Conservation (phyloP, 2,113 vertebrate genomes). For the Azemiops feae region DNA sequence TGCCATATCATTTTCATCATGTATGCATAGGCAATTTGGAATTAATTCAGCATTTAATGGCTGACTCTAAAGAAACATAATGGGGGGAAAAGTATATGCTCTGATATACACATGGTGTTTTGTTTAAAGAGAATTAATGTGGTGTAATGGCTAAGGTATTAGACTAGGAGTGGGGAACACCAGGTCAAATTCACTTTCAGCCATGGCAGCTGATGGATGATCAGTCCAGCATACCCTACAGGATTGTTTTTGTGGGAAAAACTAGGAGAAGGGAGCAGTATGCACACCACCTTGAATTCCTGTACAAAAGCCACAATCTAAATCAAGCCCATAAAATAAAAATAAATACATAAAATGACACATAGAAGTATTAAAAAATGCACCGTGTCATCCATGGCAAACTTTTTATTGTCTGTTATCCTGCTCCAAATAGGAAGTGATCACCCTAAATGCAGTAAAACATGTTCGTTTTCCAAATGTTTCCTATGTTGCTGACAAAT, state of each 20-base stretch:
- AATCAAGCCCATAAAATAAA: neutral
- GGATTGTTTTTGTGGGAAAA: neutral
- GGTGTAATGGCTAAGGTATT: neutral
- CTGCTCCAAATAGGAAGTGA: constrained; percentile 48
- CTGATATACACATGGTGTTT: neutral
- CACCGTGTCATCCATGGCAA: constrained; percentile 32
- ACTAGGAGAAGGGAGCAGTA: neutral
- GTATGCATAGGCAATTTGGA: constrained; percentile 22
- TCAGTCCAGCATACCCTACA: neutral
- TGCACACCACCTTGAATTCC: neutral
- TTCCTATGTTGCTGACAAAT: constrained; percentile 62
- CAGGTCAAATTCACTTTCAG: neutral
- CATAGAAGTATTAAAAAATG: constrained; percentile 25
- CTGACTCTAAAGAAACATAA: constrained; percentile 26
- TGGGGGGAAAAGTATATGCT: constrained; percentile 9
- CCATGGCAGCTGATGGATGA: neutral
- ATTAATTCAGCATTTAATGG: constrained; percentile 41
- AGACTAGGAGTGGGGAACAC: neutral
- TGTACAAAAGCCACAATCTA: neutral
- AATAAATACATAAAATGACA: constrained; percentile 20
- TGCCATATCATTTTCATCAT: neutral
- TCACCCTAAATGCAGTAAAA: constrained; percentile 49
- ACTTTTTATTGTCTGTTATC: constrained; percentile 63
- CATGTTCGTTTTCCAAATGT: constrained; percentile 59
- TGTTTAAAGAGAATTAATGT: neutral